Evolutionary conservation across 2,797 vertebrate species (phyloP).

Genomic region (Distichodus sexfasciatus): DNA sequence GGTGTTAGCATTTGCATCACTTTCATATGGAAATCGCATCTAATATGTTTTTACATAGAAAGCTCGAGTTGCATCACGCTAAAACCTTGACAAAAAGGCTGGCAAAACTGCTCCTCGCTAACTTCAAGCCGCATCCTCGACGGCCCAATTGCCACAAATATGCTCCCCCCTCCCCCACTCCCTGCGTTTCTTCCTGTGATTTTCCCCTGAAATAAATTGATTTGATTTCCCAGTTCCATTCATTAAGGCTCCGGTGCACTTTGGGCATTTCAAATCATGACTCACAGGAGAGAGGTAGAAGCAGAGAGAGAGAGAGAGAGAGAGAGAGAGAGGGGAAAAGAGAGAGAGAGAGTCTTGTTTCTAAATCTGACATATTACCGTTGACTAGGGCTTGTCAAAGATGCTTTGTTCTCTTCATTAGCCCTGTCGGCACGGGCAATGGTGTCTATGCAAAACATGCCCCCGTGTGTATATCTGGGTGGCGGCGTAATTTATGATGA

Average conservation of each 20-base stretch:
- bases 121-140: slow-evolving; percentile 10
- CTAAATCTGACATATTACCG: slow-evolving; percentile 38
- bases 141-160: slow-evolving; percentile 19
- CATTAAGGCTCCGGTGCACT: slow-evolving; percentile 28
- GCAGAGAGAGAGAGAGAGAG: slow-evolving; percentile 1
- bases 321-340: neutral
- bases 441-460: slow-evolving; percentile 64
- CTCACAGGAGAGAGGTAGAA: neutral
- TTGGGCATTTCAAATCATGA: slow-evolving; percentile 16
- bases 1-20: slow-evolving; percentile 62
- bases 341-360: slow-evolving; percentile 11
- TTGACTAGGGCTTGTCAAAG: slow-evolving; percentile 54
- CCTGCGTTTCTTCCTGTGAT: neutral
- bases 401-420: slow-evolving; percentile 64
- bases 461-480: slow-evolving; percentile 50
- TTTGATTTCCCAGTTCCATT: slow-evolving; percentile 40
- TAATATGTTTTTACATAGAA: slow-evolving; percentile 65
- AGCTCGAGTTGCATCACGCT: slow-evolving; percentile 62
- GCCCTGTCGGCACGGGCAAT: slow-evolving; percentile 52
- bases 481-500: slow-evolving; percentile 71
- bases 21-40: slow-evolving; percentile 76
- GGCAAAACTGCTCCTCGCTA: slow-evolving; percentile 60
- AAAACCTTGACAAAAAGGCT: slow-evolving; percentile 69
- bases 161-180: too few relatives aligned
- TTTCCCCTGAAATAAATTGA: slow-evolving; percentile 29